Evolutionary conservation across 1,140 invertebrate genomes (phyloP).

Genomic region (Nautilus pompilius): DNA sequence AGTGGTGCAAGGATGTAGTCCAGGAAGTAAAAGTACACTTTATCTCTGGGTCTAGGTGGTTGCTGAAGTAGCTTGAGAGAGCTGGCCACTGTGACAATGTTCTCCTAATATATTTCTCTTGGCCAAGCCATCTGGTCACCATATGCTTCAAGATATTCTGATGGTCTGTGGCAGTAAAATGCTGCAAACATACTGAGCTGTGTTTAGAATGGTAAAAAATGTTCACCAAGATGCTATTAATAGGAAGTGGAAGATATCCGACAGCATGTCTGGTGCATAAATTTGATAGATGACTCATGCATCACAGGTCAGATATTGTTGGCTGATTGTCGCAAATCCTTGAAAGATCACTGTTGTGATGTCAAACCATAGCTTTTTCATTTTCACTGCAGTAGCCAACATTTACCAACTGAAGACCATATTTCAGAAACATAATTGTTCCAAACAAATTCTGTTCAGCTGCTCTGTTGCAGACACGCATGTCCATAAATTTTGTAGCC

Average conservation of each 20-base stretch:
- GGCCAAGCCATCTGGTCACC: constrained; percentile 18
- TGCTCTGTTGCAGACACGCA: too few relatives aligned
- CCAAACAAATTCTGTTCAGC: too few relatives aligned
- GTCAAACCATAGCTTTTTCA: too few relatives aligned
- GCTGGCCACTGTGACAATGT: too few relatives aligned
- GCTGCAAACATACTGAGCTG: constrained; percentile 12
- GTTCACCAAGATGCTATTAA: constrained; percentile 12
- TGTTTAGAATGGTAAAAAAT: too few relatives aligned
- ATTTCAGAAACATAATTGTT: too few relatives aligned
- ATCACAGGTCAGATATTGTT: constrained; percentile 14
- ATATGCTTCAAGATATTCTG: constrained; percentile 20
- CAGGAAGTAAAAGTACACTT: constrained; percentile 13
- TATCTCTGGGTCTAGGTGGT: constrained; percentile 13
- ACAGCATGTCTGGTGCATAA: constrained; percentile 6
- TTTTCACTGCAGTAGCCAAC: too few relatives aligned
- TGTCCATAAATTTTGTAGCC: too few relatives aligned
- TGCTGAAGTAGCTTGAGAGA: constrained; percentile 8
- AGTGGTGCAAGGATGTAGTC: constrained; percentile 9
- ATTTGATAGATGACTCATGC: constrained; percentile 6
- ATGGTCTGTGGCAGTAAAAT: constrained; percentile 12
- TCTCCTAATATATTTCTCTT: too few relatives aligned
- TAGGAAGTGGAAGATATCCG: constrained; percentile 6
- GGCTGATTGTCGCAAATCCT: constrained; percentile 12
- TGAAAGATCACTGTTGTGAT: constrained; percentile 13
- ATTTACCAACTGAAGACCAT: too few relatives aligned